phyloP scores from a whole-genome alignment of 2,113 vertebrate species.

The Gavia stellata region DNA sequence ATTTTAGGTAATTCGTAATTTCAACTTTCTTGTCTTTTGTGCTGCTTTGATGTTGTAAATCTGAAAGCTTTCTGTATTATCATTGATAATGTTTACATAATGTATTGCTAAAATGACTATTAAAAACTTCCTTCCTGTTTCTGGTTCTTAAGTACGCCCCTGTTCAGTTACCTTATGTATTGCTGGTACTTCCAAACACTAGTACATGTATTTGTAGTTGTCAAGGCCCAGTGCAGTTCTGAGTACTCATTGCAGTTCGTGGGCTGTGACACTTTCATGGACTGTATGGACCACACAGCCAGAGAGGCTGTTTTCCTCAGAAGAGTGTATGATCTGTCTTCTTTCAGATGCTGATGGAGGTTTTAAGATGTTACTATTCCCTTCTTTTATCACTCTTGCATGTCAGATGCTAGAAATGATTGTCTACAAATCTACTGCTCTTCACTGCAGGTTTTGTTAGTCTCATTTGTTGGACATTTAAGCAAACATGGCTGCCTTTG shows the following conservation, averaged over 20 bases:
- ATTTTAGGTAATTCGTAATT: constrained; percentile 82
- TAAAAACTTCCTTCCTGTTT: not conserved
- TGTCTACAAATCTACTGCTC: not conserved
- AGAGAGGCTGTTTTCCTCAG: not conserved
- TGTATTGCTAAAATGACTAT: not conserved
- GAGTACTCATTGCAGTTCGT: not conserved
- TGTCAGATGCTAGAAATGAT: not conserved
- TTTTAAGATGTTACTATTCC: not conserved
- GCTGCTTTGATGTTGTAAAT: not conserved
- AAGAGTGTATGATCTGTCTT: not conserved
- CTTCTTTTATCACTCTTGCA: not conserved
- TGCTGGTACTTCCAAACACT: not conserved
- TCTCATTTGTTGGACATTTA: not conserved
- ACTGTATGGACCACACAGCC: not conserved
- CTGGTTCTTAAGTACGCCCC: not conserved
- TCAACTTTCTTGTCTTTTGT: not conserved
- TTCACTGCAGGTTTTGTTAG: not conserved
- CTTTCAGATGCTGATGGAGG: not conserved
- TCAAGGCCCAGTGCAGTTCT: not conserved
- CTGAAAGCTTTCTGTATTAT: not conserved
- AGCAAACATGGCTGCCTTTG: not conserved
- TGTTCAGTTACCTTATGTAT: not conserved
- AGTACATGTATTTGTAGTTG: not conserved
- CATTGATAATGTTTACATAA: not conserved
- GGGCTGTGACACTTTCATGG: not conserved